A percentile compares a stretch with the other conserved stretches of the same genome.
Conservation (phyloP, 2,888 invertebrate species). For the Drosophila conformis region DNA sequence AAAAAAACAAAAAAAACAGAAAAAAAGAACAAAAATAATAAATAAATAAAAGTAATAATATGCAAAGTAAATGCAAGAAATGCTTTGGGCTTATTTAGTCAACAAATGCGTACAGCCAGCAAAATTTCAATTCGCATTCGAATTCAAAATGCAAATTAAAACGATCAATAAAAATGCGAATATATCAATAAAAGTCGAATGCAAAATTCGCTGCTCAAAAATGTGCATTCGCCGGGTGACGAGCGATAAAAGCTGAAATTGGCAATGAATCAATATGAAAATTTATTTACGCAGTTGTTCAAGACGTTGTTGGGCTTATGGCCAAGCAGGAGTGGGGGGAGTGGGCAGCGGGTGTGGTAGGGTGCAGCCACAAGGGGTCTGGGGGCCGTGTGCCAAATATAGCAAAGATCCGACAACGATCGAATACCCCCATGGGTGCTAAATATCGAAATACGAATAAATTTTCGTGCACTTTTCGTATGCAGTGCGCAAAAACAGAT, state of each 20-base stretch:
- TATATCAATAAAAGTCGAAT: constrained; percentile 80
- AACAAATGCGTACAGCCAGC: constrained; percentile 15
- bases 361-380: neutral
- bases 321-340: neutral
- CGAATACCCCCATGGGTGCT: constrained; percentile 75
- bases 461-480: constrained; percentile 65
- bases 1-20: constrained; percentile 21
- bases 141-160: constrained; percentile 74
- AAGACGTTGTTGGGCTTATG: neutral
- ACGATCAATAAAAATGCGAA: constrained; percentile 79
- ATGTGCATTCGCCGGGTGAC: constrained; percentile 45
- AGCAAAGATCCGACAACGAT: constrained; percentile 52
- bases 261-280: constrained; percentile 56
- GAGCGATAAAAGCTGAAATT: constrained; percentile 47
- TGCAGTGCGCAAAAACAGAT: constrained; percentile 50
- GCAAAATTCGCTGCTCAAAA: constrained; percentile 59
- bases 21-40: constrained; percentile 11
- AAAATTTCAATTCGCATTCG: constrained; percentile 45
- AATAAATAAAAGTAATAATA: constrained; percentile 8
- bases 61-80: constrained; percentile 53
- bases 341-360: neutral
- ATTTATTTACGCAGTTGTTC: constrained; percentile 32
- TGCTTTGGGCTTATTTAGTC: constrained; percentile 39
- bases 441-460: constrained; percentile 74
- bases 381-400: constrained; percentile 53